A percentile compares a stretch with the other conserved stretches of the same genome.
Evolutionary conservation across 2,113 vertebrate species (phyloP).

Genomic region (Plestiodon gilberti): DNA sequence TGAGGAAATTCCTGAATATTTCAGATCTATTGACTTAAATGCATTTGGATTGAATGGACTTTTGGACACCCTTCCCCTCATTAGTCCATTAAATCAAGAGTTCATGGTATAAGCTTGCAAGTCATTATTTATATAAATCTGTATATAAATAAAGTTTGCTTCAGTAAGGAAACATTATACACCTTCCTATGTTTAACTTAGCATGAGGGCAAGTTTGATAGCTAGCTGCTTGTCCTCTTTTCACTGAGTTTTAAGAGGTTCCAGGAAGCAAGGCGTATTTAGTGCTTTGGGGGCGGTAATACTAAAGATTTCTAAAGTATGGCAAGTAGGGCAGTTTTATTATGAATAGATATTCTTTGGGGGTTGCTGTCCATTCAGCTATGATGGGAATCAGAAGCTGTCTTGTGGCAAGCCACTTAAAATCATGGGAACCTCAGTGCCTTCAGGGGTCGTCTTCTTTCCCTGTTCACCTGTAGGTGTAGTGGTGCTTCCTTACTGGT

Average conservation of each 20-base stretch:
- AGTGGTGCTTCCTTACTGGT: background rate
- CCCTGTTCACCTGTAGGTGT: background rate
- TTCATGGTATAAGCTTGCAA: no score
- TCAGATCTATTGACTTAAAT: no score
- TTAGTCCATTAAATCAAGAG: no score
- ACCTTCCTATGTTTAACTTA: background rate
- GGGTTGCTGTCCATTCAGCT: background rate
- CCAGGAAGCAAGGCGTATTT: no score
- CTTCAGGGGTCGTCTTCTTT: background rate
- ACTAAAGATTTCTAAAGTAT: background rate
- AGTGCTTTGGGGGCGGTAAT: background rate
- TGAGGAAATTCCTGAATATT: no score
- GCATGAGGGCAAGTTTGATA: background rate
- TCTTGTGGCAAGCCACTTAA: no score
- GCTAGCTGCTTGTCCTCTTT: background rate
- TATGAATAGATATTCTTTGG: no score
- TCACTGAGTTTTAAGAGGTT: background rate
- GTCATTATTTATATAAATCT: no score
- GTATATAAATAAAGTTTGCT: no score
- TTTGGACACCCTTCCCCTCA: no score
- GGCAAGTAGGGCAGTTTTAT: background rate
- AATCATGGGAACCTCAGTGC: background rate
- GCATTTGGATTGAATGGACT: no score
- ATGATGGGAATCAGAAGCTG: background rate
- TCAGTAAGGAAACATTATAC: no score